Conservation (phyloP, 1,140 invertebrate genomes). For the Portunus trituberculatus region DNA sequence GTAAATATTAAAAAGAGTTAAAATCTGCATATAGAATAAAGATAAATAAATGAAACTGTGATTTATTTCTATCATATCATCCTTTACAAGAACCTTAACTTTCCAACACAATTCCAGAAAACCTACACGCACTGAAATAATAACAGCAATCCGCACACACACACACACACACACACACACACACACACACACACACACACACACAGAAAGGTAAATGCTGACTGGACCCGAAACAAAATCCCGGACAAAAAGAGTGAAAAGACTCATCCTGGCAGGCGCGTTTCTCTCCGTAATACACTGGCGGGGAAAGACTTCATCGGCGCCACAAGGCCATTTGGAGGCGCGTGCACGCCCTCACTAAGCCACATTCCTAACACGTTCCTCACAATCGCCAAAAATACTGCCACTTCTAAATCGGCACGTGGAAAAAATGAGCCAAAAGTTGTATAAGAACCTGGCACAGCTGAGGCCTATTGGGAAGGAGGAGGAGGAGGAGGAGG, state of each 20-base stretch:
- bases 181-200: neutral
- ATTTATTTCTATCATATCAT: too few species aligned
- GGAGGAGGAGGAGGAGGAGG: neutral
- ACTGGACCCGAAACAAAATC: neutral
- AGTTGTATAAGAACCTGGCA: neutral
- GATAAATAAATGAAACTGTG: too few species aligned
- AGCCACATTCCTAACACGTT: neutral
- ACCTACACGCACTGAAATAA: neutral
- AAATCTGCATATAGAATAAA: too few species aligned
- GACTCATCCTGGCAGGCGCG: too few species aligned
- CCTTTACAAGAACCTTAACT: too few species aligned
- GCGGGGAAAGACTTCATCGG: neutral
- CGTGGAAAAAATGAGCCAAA: neutral
- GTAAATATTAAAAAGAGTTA: too few species aligned
- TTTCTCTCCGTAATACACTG: neutral
- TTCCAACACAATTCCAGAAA: too few species aligned
- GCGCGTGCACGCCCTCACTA: neutral
- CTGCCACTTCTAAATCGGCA: neutral
- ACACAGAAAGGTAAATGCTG: neutral
- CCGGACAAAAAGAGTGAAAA: too few species aligned
- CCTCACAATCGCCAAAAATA: conserved; percentile 12
- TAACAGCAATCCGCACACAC: neutral
- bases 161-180: neutral
- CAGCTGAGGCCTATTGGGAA: neutral
- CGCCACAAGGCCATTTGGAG: neutral